phyloP scores from a whole-genome alignment of 2,797 vertebrate genomes.

The Falco concolor region DNA sequence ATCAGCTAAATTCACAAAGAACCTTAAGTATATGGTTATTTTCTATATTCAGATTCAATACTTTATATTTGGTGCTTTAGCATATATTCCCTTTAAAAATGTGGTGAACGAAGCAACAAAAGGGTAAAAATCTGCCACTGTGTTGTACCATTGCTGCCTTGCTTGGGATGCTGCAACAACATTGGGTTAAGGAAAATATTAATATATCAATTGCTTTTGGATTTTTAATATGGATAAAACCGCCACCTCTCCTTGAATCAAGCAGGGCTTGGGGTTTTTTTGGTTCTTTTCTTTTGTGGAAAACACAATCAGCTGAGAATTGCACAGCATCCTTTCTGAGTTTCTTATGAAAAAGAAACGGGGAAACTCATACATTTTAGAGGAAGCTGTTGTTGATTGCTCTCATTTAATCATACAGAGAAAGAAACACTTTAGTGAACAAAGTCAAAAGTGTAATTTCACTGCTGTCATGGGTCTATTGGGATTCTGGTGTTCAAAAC shows the following conservation, averaged over 20 bases:
- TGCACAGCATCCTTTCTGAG: not conserved
- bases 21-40: not conserved
- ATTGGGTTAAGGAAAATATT: not conserved
- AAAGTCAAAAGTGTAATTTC: conserved; percentile 52
- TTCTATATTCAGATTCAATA: not conserved
- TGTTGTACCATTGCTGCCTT: not conserved
- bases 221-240: conserved; percentile 14
- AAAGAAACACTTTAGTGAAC: conserved; percentile 46
- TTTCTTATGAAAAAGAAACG: conserved; percentile 22
- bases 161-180: not conserved
- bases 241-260: not conserved
- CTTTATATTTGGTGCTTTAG: not conserved
- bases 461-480: conserved; percentile 12
- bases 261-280: not conserved
- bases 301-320: not conserved
- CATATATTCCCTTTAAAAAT: not conserved
- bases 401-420: conserved; percentile 41
- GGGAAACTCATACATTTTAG: not conserved
- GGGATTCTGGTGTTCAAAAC: conserved; percentile 46
- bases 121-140: not conserved
- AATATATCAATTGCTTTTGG: not conserved
- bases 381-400: not conserved
- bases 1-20: not conserved
- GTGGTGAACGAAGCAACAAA: not conserved
- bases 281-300: not conserved